A percentile compares a stretch with the other conserved stretches of the same genome.
Evolutionary conservation across 2,113 vertebrate genomes (phyloP).

Genomic region (Barnardius zonarius): DNA sequence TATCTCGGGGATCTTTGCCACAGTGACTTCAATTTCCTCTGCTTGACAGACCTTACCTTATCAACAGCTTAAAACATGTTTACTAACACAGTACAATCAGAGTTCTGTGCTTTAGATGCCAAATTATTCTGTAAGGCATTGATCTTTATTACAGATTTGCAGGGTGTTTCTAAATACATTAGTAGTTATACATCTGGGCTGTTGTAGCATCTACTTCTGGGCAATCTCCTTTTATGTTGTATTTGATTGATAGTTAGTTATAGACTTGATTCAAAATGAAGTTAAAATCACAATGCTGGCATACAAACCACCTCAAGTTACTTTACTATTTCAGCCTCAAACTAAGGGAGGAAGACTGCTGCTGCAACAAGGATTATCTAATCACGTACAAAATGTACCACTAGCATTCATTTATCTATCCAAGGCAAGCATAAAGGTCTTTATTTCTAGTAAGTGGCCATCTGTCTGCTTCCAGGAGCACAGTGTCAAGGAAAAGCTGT

Average conservation of each 20-base stretch:
- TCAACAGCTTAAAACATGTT: slow-evolving; percentile 60
- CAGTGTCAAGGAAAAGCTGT: neutral
- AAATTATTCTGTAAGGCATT: slow-evolving; percentile 62
- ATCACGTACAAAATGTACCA: neutral
- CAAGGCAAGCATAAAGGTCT: neutral
- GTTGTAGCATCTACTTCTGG: slow-evolving; percentile 31
- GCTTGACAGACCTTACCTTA: slow-evolving; percentile 61
- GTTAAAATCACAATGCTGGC: neutral
- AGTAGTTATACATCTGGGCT: slow-evolving; percentile 58
- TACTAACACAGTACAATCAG: slow-evolving; percentile 56
- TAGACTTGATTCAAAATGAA: neutral
- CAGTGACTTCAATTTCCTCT: slow-evolving; percentile 60
- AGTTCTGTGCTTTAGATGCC: slow-evolving; percentile 25
- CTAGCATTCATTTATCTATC: neutral
- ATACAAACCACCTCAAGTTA: slow-evolving; percentile 3
- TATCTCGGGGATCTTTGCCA: slow-evolving; percentile 55
- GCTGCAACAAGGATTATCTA: neutral
- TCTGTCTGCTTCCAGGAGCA: neutral
- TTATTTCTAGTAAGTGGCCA: neutral
- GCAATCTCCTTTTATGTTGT: slow-evolving; percentile 46
- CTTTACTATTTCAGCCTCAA: neutral
- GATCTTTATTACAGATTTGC: slow-evolving; percentile 68
- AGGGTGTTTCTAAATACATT: slow-evolving; percentile 41
- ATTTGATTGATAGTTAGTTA: slow-evolving; percentile 25
- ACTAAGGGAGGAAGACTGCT: neutral